phyloP scores from a whole-genome alignment of 2,113 vertebrate species.

The Falco punctatus region DNA sequence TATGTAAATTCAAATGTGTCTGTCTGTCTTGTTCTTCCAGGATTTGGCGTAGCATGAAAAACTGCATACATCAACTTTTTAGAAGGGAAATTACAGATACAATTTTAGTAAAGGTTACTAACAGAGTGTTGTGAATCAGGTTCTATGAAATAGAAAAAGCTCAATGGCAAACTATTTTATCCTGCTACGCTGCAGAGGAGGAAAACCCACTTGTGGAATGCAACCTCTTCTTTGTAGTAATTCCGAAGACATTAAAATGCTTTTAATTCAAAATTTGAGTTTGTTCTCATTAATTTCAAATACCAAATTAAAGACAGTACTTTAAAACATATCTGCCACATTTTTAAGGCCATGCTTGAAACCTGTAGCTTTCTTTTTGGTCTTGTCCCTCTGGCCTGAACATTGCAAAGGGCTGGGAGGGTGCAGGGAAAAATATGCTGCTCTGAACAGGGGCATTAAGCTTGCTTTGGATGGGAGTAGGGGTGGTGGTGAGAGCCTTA shows the following conservation, averaged over 20 bases:
- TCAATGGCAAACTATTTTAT: constrained; percentile 34
- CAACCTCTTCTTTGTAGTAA: not conserved
- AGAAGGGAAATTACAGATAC: constrained; percentile 67
- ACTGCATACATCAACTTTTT: constrained; percentile 60
- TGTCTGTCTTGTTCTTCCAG: constrained; percentile 58
- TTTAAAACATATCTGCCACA: not conserved
- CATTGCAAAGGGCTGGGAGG: not conserved
- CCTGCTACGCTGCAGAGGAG: not conserved
- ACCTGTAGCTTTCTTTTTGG: not conserved
- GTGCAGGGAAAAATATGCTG: not conserved
- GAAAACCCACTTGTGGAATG: not conserved
- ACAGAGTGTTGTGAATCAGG: constrained; percentile 50
- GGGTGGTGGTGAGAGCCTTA: not conserved
- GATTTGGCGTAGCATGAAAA: constrained; percentile 62
- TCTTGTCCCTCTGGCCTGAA: not conserved
- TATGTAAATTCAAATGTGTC: constrained; percentile 72
- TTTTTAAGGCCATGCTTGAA: not conserved
- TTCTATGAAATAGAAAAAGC: constrained; percentile 10
- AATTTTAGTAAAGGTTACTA: constrained; percentile 77
- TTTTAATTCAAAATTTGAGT: not conserved
- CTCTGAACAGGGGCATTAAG: not conserved
- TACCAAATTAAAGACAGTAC: not conserved
- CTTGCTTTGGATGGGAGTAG: not conserved
- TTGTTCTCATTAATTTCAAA: constrained; percentile 29
- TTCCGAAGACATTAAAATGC: not conserved